A percentile compares a stretch with the other conserved stretches of the same genome.
phyloP scores from a whole-genome alignment of 92 coral and sea anemone genomes.

The Phenganax marumi region DNA sequence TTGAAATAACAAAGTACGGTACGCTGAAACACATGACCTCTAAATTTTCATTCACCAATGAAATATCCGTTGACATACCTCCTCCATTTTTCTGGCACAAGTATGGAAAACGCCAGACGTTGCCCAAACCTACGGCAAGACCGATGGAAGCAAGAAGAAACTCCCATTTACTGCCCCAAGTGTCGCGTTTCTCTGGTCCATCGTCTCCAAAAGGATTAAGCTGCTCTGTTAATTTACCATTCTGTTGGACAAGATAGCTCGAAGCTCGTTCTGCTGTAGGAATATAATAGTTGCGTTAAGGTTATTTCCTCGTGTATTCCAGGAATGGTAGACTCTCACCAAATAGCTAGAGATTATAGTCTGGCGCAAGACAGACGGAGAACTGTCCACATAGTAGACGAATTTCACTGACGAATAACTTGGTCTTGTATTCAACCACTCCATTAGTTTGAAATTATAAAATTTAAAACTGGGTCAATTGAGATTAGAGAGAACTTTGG shows the following conservation, averaged over 20 bases:
- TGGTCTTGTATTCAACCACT: no score
- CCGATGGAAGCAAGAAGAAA: slow-evolving; percentile 39
- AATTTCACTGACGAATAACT: no score
- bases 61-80: neutral
- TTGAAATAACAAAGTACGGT: neutral
- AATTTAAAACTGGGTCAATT: no score
- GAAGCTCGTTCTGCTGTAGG: neutral
- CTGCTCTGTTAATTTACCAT: slow-evolving; percentile 9
- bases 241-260: neutral
- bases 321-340: no score
- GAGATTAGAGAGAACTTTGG: no score
- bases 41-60: neutral
- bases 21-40: neutral
- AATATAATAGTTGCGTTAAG: no score
- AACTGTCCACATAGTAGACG: no score
- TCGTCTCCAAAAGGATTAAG: neutral
- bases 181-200: slow-evolving; percentile 14
- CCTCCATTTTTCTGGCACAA: slow-evolving; percentile 45
- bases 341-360: no score
- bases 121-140: slow-evolving; percentile 41
- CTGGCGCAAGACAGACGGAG: no score
- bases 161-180: slow-evolving; percentile 37
- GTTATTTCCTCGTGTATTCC: no score
- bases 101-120: slow-evolving; percentile 47
- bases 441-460: no score